These are phyloP conservation scores for Allobates femoralis DNA, from an alignment of 2,797 vertebrate species.

Conservation along the genomic window DNA sequence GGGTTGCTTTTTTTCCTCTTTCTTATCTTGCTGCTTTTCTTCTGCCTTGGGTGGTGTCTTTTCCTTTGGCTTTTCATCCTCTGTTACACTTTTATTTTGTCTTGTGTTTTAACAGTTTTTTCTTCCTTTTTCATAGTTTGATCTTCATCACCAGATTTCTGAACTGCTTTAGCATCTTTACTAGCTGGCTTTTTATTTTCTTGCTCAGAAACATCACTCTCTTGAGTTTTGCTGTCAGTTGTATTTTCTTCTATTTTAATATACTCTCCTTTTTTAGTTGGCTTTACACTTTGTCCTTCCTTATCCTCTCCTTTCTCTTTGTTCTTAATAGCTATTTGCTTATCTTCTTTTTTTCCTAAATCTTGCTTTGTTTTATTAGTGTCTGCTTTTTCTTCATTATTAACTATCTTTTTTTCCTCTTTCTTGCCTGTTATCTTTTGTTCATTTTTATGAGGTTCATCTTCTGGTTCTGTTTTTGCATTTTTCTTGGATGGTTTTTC, in stretches of 20 bases:
- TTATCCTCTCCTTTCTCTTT: background rate
- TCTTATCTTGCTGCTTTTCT: constrained; percentile 67
- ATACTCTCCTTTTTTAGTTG: constrained; percentile 65
- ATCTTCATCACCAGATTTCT: background rate
- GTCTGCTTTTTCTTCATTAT: background rate
- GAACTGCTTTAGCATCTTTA: constrained; percentile 57
- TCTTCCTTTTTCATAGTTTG: constrained; percentile 17
- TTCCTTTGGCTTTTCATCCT: background rate
- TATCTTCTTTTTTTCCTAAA: constrained; percentile 31
- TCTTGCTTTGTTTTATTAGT: rapidly evolving
- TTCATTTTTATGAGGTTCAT: constrained; percentile 13
- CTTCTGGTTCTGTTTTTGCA: constrained; percentile 9
- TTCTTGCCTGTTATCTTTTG: background rate
- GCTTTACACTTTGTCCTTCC: constrained; percentile 14
- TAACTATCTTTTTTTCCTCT: constrained; percentile 34
- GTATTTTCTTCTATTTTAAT: constrained; percentile 65
- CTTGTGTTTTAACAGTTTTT: constrained; percentile 42
- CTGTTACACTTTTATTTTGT: background rate
- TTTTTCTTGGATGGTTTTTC: constrained; percentile 57
- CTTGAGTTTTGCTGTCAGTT: constrained; percentile 61
- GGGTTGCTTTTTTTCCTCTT: constrained; percentile 59
- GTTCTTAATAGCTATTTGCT: background rate
- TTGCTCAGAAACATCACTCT: constrained; percentile 64
- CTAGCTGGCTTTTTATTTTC: constrained; percentile 72
- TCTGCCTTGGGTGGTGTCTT: constrained; percentile 54